Evolutionary conservation across 2,113 vertebrate genomes (phyloP).

Genomic region (Emydocephalus ijimae): DNA sequence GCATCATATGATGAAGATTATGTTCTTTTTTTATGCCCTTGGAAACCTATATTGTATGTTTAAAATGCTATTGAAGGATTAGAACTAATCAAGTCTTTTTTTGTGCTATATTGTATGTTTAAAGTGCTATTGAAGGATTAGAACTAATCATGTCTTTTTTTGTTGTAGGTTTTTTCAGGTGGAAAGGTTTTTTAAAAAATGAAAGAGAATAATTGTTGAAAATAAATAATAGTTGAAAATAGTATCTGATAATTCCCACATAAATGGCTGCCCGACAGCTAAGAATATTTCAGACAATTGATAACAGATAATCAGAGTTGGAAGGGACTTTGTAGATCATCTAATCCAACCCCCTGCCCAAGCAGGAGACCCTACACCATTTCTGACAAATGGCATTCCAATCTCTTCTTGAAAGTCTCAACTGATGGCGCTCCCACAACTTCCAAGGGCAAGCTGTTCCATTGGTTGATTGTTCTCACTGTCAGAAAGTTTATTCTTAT

Average conservation of each 20-base stretch:
- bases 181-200: constrained; percentile 9
- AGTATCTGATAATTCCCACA: constrained; percentile 1
- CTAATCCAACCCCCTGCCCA: too few relatives aligned
- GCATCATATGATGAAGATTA: neutral
- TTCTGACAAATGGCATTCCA: too few relatives aligned
- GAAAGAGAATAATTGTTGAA: neutral
- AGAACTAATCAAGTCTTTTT: constrained; percentile 7
- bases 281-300: neutral
- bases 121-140: neutral
- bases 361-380: too few relatives aligned
- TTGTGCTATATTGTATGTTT: neutral
- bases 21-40: neutral
- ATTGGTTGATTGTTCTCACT: too few relatives aligned
- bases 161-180: neutral
- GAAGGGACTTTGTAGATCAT: too few relatives aligned
- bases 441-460: too few relatives aligned
- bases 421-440: too few relatives aligned
- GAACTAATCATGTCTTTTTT: constrained; percentile 6
- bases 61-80: neutral
- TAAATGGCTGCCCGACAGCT: constrained; percentile 5
- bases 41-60: neutral
- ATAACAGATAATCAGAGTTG: too few relatives aligned
- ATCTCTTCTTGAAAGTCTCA: too few relatives aligned
- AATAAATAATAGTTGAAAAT: neutral
- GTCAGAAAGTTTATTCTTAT: too few relatives aligned